Evolutionary conservation across 2,888 invertebrate species (phyloP).

Genomic region (Choreutis nemorana): DNA sequence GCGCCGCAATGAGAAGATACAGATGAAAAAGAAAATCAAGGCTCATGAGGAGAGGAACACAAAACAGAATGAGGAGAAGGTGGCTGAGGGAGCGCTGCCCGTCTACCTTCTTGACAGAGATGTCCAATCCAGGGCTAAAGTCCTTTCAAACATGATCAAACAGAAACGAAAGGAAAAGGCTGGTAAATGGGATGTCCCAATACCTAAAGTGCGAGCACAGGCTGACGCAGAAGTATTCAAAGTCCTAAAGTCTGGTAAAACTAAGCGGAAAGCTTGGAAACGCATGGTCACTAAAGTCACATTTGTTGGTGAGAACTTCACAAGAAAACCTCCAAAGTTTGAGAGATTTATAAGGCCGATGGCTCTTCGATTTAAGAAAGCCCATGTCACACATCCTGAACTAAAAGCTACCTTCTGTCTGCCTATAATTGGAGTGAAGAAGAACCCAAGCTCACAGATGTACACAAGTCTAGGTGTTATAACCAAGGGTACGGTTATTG

Average conservation of each 20-base stretch:
- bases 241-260: slow-evolving; percentile 90
- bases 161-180: slow-evolving; percentile 99
- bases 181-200: slow-evolving; percentile 99
- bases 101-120: slow-evolving; percentile 98
- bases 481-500: slow-evolving; percentile 97
- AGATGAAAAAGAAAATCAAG: slow-evolving; percentile 98
- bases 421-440: slow-evolving; percentile 98
- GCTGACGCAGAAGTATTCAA: slow-evolving; percentile 97
- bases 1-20: slow-evolving; percentile 96
- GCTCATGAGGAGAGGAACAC: slow-evolving; percentile 96
- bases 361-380: slow-evolving; percentile 95
- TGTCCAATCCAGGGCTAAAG: slow-evolving; percentile 91
- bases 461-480: slow-evolving; percentile 97
- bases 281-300: slow-evolving; percentile 99
- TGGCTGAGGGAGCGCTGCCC: slow-evolving; percentile 91
- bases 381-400: slow-evolving; percentile 99
- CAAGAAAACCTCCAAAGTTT: slow-evolving; percentile 98
- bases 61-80: slow-evolving; percentile 83
- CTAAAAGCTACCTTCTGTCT: slow-evolving; percentile 96
- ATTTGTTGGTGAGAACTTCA: slow-evolving; percentile 97
- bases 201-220: slow-evolving; percentile 97
- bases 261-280: slow-evolving; percentile 97
- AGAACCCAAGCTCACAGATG: slow-evolving; percentile 97
- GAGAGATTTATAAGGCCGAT: slow-evolving; percentile 98
- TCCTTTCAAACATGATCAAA: slow-evolving; percentile 98